Evolutionary conservation across 2,888 invertebrate genomes (phyloP), one percentile per base, ranked within the genome.

Genomic region (Leptarthrus brevirostris): DNA sequence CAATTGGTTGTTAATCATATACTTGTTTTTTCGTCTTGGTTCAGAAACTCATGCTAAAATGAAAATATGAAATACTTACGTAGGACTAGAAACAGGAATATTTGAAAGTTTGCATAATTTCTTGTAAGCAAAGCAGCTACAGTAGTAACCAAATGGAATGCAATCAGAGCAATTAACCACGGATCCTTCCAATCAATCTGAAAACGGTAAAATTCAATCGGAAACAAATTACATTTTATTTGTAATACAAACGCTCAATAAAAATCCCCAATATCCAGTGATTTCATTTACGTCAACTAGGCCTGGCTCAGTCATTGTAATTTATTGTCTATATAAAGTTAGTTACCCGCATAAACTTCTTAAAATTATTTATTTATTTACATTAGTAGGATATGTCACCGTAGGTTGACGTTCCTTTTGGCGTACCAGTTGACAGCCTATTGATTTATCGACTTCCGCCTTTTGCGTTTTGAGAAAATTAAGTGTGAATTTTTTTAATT

Each of bases 161-260:
- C 86, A 78, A 94, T 85, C 12, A 95, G 85, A 14, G 90, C 91
- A 76, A 93, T 91, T 12, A 95, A 87, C 94, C 94, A 95, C 4
- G 95, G 94, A 84, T 95, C 95, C 79, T 89, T 88, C 95, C 95
- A 95, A 82, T 95, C 95, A n/a, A n/a, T n/a, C n/a, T n/a, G 87
- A 80, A 79, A 61, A 12, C 30, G 2, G 6, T 18, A 22, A 49
- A 69, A n/a, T 61, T 3, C n/a, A 22, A 47, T 24, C 47, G 22
- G 0, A 36, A 36, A 56, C 10, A 5, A 2, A 30, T 14, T 2
- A n/a, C 3, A 4, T 1, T 14, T 30, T 56, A 1, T n/a, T n/a
- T 14, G 22, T 3, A 10, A n/a, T n/a, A 90, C 92, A 91, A 87
- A 94, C 94, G 84, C 91, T 93, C 81, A 90, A 88, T 72, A 94